Evolutionary conservation across 2,888 invertebrate genomes (phyloP).

Genomic region (Cryptocephalus primarius): DNA sequence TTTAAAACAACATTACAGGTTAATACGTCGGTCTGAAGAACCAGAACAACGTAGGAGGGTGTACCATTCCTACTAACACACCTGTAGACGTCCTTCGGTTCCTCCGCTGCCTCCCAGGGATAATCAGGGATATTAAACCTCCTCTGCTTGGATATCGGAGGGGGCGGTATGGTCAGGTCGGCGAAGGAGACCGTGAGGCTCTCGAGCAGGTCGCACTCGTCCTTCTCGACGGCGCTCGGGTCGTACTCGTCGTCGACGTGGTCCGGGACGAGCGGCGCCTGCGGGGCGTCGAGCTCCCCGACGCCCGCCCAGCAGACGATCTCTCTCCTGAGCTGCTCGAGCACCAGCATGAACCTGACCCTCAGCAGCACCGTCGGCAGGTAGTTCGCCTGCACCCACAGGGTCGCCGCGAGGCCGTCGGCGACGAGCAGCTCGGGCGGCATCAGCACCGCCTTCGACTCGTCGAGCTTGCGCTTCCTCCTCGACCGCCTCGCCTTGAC

Average conservation of each 20-base stretch:
- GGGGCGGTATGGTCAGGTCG: too few relatives aligned
- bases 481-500: slow-evolving; percentile 29
- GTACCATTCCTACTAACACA: too few relatives aligned
- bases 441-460: slow-evolving; percentile 31
- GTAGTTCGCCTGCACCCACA: slow-evolving; percentile 78
- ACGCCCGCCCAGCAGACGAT: slow-evolving; percentile 32
- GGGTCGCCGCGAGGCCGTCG: slow-evolving; percentile 56
- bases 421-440: slow-evolving; percentile 80
- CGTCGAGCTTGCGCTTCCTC: too few relatives aligned
- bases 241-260: too few relatives aligned
- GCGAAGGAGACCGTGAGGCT: too few relatives aligned
- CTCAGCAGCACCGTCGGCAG: slow-evolving; percentile 81
- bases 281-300: too few relatives aligned
- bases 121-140: slow-evolving; percentile 34
- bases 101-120: slow-evolving; percentile 43
- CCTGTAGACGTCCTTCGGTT: slow-evolving; percentile 47
- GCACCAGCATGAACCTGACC: slow-evolving; percentile 54
- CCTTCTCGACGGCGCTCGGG: too few relatives aligned
- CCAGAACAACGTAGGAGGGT: too few relatives aligned
- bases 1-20: too few relatives aligned
- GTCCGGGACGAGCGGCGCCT: too few relatives aligned
- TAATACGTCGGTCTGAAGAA: too few relatives aligned
- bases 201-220: too few relatives aligned
- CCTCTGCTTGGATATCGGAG: slow-evolving; percentile 26
- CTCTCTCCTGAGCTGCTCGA: slow-evolving; percentile 56